These are phyloP conservation scores for Crocuta crocuta DNA, from an alignment of 2,113 vertebrate genomes.

Conservation along the genomic window DNA sequence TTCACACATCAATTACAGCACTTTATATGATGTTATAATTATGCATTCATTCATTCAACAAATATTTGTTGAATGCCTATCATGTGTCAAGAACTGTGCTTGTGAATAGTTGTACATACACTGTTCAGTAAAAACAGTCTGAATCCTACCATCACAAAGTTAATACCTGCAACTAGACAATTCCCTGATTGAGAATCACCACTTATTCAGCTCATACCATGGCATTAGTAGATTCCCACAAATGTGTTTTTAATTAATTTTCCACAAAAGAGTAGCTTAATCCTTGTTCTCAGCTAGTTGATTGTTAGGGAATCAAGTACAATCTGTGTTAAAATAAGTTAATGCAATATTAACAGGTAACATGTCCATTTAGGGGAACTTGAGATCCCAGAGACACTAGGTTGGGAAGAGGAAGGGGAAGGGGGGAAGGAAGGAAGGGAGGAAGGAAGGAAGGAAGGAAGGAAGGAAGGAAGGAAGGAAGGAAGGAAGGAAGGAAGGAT, in stretches of 20 bases:
- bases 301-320: not conserved
- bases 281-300: not conserved
- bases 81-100: not conserved
- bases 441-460: not conserved
- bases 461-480: not conserved
- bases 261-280: not conserved
- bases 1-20: not conserved
- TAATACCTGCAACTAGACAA: not conserved
- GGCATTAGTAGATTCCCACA: not conserved
- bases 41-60: not conserved
- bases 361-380: not conserved
- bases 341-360: slow-evolving; percentile 3
- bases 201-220: not conserved
- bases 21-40: not conserved
- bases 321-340: not conserved
- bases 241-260: not conserved
- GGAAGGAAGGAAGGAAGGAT: no score
- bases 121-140: not conserved
- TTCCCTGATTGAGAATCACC: not conserved
- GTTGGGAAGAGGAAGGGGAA: not conserved
- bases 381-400: not conserved
- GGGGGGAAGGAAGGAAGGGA: not conserved
- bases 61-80: not conserved
- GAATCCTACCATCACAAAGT: not conserved
- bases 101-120: no score